Evolutionary conservation across 2,888 invertebrate species (phyloP), one percentile per base, ranked within the genome.

Genomic region (Cosmorhoe ocellata): DNA sequence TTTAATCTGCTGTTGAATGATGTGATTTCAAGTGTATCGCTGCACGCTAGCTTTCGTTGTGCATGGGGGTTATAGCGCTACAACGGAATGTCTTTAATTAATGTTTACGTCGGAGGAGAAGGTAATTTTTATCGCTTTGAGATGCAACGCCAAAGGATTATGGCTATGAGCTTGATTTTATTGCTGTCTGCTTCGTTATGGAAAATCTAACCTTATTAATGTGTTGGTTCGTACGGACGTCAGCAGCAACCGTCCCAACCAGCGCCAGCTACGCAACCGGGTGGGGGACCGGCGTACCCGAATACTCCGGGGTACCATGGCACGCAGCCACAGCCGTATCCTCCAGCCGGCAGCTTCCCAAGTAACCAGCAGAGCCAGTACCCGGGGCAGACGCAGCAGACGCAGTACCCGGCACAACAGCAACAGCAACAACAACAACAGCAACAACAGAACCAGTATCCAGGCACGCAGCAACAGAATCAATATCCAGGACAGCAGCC

Each of bases 131-230:
- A 80, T 81, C 77, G 89, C 89, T 90, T 87, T 76, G 69, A 76
- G 74, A 73, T 73, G 89, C 88, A 84, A 75, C 69, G 84, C 81
- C 84, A 81, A 77, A 74, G 71, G 68, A 74, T 71, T 69, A 78
- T 89, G 84, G 88, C 89, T 89, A 84, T 79, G 71, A 79, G 85
- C 88, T 88, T 85, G 52, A 73, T 70, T 71, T 69, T 71, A 78
- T 90, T 89, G 89, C 89, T 90, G 76, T 79, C 82, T 79, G 87
- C 84, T 87, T 87, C 74, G 69, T 82, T 76, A 88, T 84, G 87
- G 89, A 90, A 89, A 90, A 90, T 89, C 90, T 90, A 90, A 90
- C 90, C 90, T 90, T 88, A 89, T 89, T 90, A 90, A 90, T 90
- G 90, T 90, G 87, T 90, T 90, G 90, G 89, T 90, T 82, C 90